These are phyloP conservation scores for Nyleta sp. DNA, from an alignment of 2,888 invertebrate genomes.

Conservation along the genomic window DNA sequence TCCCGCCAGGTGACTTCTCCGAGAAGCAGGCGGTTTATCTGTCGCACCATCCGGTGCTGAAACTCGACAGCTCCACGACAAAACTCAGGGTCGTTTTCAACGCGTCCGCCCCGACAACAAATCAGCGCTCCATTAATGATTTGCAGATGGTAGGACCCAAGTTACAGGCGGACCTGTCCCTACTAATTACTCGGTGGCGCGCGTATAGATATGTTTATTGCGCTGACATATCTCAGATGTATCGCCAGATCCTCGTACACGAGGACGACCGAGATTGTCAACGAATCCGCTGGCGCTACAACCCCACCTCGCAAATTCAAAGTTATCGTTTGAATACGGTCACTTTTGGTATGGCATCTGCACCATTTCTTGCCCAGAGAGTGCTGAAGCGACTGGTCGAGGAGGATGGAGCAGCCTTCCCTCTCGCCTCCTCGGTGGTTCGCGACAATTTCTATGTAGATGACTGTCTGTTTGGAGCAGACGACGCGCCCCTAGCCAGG, in stretches of 20 bases:
- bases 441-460: no score
- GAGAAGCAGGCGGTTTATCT: neutral
- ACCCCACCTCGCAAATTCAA: no score
- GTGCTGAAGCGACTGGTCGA: no score
- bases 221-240: slow-evolving; percentile 23
- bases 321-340: no score
- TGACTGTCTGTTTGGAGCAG: no score
- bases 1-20: no score
- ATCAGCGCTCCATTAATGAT: slow-evolving; percentile 6
- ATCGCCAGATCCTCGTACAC: slow-evolving; percentile 27
- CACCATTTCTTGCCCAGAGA: no score
- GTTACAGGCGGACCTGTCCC: neutral
- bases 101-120: neutral
- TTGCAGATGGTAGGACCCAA: neutral
- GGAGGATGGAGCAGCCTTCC: no score
- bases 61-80: neutral
- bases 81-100: neutral
- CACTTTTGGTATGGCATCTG: no score
- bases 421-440: no score
- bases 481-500: no score
- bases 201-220: slow-evolving; percentile 3
- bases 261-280: neutral
- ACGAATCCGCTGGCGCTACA: no score
- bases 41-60: neutral
- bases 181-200: slow-evolving; percentile 13